These are phyloP conservation scores for Cataglyphis albicans DNA, from an alignment of 2,888 invertebrate species.

Conservation along the genomic window DNA sequence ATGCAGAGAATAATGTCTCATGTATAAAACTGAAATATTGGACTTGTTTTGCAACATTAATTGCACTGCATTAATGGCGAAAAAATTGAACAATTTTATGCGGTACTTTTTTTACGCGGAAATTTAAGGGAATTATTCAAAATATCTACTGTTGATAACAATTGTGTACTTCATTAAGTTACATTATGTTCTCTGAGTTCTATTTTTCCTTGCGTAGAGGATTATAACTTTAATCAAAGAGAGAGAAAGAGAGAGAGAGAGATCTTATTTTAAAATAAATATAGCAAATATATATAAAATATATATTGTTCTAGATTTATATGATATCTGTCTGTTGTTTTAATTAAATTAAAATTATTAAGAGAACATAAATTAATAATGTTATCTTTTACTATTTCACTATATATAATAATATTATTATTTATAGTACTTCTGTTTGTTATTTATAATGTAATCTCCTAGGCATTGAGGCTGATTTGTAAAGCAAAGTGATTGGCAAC, in stretches of 20 bases:
- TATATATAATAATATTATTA: background rate
- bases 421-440: background rate
- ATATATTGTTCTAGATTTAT: background rate
- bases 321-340: background rate
- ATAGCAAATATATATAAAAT: background rate
- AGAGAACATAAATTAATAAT: background rate
- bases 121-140: background rate
- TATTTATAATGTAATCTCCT: background rate
- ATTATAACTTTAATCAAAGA: background rate
- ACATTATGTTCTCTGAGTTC: background rate
- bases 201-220: background rate
- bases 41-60: constrained; percentile 5
- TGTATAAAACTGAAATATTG: constrained; percentile 42
- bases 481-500: constrained; percentile 10
- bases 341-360: background rate
- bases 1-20: constrained; percentile 9
- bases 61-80: background rate
- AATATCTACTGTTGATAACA: background rate
- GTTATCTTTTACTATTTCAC: background rate
- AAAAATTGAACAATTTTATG: constrained; percentile 8
- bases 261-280: background rate
- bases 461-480: background rate
- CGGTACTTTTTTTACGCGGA: background rate
- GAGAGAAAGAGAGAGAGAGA: background rate
- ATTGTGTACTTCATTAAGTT: background rate